Evolutionary conservation across 2,113 vertebrate genomes (phyloP).

Genomic region (Onychostoma macrolepis): DNA sequence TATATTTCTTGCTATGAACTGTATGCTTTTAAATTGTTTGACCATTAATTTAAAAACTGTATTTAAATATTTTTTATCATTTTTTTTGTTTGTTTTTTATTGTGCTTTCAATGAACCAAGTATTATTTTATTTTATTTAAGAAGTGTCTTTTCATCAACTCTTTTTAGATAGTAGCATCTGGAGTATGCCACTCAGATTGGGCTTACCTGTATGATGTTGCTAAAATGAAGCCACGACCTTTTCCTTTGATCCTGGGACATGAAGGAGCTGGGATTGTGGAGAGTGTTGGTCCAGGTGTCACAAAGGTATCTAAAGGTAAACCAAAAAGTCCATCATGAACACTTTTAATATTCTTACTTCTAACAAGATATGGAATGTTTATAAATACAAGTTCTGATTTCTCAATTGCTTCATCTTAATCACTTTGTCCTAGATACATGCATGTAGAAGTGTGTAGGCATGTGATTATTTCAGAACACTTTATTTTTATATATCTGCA

Average conservation of each 20-base stretch:
- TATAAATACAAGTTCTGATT: neutral
- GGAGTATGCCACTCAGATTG: conserved; percentile 82
- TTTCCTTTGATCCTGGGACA: conserved; percentile 80
- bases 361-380: neutral
- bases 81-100: neutral
- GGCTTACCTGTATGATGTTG: conserved; percentile 66
- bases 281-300: conserved; percentile 81
- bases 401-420: neutral
- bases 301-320: conserved; percentile 81
- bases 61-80: no score
- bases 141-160: neutral
- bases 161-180: conserved; percentile 71
- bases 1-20: neutral
- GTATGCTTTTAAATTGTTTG: neutral
- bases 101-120: neutral
- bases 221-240: conserved; percentile 42
- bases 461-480: neutral
- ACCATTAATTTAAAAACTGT: no score
- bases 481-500: conserved; percentile 38
- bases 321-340: neutral
- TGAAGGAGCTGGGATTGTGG: conserved; percentile 79
- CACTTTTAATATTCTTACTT: neutral
- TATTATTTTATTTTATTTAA: neutral
- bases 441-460: neutral
- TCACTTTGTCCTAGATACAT: neutral